Conservation (phyloP, 2,113 vertebrate genomes). For the Camelus dromedarius region DNA sequence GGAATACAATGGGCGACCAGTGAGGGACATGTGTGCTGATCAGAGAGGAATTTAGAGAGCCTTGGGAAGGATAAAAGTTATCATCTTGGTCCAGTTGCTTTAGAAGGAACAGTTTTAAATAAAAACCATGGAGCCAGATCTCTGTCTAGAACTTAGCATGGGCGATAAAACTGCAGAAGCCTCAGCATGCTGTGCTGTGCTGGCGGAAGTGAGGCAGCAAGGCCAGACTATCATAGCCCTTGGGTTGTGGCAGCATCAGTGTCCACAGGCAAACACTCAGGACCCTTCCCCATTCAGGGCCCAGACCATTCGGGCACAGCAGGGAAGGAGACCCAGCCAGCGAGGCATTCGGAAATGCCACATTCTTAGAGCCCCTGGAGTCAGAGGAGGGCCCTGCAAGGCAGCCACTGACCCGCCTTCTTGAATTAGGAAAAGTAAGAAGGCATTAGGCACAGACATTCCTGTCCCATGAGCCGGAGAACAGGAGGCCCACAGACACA, state of each 20-base stretch:
- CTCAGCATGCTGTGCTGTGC: neutral
- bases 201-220: neutral
- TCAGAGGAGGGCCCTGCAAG: neutral
- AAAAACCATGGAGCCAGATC: neutral
- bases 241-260: neutral
- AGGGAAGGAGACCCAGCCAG: neutral
- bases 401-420: neutral
- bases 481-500: neutral
- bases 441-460: neutral
- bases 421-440: neutral
- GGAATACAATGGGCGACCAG: neutral
- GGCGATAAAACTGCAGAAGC: neutral
- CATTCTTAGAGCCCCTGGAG: neutral
- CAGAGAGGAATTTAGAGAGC: neutral
- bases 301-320: neutral
- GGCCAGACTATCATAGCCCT: neutral
- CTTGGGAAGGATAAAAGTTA: neutral
- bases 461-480: neutral
- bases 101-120: neutral
- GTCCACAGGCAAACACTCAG: neutral
- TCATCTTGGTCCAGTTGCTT: neutral
- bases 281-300: neutral
- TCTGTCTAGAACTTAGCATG: neutral
- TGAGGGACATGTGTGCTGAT: neutral
- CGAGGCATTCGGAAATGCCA: neutral